A percentile compares a stretch with the other conserved stretches of the same genome.
phyloP scores from a whole-genome alignment of 2,113 vertebrate genomes.

The Neolamprologus fasciatus region DNA sequence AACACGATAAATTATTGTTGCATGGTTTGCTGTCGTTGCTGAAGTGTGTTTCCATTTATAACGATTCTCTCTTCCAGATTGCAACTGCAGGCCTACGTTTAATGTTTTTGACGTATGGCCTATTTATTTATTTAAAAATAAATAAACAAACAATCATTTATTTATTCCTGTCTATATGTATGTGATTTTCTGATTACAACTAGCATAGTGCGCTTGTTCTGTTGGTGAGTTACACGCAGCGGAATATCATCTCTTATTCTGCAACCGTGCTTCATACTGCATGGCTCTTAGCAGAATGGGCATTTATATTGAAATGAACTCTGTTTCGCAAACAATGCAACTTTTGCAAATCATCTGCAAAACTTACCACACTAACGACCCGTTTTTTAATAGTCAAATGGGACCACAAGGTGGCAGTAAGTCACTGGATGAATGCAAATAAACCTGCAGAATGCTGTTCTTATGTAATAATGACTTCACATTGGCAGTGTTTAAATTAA shows the following conservation, averaged over 20 bases:
- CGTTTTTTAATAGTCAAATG: not conserved
- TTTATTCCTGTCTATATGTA: not conserved
- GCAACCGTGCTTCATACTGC: not conserved
- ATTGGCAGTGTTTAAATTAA: not conserved
- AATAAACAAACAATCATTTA: not conserved
- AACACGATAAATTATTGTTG: not conserved
- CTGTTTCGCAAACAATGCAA: not conserved
- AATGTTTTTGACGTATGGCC: not conserved
- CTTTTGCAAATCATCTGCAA: not conserved
- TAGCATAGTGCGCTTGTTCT: not conserved
- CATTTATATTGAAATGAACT: not conserved
- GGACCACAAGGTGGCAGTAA: not conserved
- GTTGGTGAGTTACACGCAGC: fast-evolving
- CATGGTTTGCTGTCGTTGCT: not conserved
- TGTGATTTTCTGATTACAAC: not conserved
- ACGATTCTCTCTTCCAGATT: not conserved
- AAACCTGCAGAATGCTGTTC: not conserved
- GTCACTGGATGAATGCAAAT: not conserved
- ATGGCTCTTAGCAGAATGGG: not conserved
- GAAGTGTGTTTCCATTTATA: not conserved
- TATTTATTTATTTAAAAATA: not conserved
- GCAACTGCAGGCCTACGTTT: not conserved
- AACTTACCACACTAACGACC: not conserved
- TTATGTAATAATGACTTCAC: not conserved
- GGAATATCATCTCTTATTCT: not conserved